Evolutionary conservation across 1,140 invertebrate species (phyloP).

Genomic region (Diprion similis): DNA sequence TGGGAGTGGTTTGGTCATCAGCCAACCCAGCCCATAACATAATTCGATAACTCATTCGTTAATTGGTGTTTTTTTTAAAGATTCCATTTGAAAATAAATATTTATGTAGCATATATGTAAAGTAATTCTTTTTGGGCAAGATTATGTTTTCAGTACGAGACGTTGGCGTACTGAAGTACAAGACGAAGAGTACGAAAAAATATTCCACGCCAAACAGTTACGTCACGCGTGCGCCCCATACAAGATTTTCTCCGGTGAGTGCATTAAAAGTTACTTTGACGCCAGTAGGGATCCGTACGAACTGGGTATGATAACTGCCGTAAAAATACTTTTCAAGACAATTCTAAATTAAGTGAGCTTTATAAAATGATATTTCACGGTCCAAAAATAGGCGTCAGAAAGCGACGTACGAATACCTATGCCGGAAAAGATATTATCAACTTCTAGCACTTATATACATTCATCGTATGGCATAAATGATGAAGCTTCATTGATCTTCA

Average conservation of each 20-base stretch:
- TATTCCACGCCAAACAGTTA: background rate
- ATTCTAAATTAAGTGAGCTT: background rate
- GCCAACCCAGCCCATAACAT: too few relatives aligned
- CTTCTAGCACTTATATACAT: background rate
- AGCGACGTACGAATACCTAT: background rate
- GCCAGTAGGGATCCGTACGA: too few relatives aligned
- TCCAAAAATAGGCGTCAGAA: too few relatives aligned
- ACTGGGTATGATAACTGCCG: background rate
- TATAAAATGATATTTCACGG: background rate
- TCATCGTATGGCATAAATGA: background rate
- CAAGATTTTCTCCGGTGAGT: background rate
- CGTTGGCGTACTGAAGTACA: background rate
- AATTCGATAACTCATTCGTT: too few relatives aligned
- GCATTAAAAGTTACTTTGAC: background rate
- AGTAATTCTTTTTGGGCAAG: background rate
- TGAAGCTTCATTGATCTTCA: background rate
- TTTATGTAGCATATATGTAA: too few relatives aligned
- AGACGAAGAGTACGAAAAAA: background rate
- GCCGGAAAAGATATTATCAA: background rate
- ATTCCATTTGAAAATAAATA: background rate
- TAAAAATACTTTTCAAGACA: background rate
- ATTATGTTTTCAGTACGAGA: background rate
- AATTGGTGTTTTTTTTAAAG: too few relatives aligned
- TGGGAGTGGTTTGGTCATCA: too few relatives aligned
- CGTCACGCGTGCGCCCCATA: too few relatives aligned